Evolutionary conservation across 2,888 invertebrate genomes (phyloP).

Genomic region (Melanotus villosus): DNA sequence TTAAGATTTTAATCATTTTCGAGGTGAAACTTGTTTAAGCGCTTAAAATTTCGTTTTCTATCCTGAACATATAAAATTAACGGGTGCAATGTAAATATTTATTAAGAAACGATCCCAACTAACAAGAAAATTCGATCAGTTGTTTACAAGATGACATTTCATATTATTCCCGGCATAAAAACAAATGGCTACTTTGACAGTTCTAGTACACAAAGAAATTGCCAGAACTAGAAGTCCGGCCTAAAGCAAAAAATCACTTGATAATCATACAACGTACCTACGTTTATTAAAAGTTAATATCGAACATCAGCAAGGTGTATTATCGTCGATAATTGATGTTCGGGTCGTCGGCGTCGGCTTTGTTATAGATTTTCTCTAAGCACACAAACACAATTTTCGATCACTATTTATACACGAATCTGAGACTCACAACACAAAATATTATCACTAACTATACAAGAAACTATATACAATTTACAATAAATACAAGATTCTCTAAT

Average conservation of each 20-base stretch:
- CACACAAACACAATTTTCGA: slow-evolving; percentile 73
- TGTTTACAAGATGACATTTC: slow-evolving; percentile 68
- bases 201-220: slow-evolving; percentile 71
- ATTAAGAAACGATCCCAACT: slow-evolving; percentile 15
- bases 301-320: slow-evolving; percentile 66
- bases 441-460: slow-evolving; percentile 82
- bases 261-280: slow-evolving; percentile 59
- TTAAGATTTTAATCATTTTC: slow-evolving; percentile 1
- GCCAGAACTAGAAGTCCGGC: slow-evolving; percentile 33
- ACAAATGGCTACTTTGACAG: slow-evolving; percentile 74
- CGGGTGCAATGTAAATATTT: slow-evolving; percentile 26
- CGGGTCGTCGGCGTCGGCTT: slow-evolving; percentile 74
- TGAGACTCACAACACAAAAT: slow-evolving; percentile 70
- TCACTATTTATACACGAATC: slow-evolving; percentile 72
- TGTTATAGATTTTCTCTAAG: slow-evolving; percentile 73
- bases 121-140: slow-evolving; percentile 54
- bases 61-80: neutral
- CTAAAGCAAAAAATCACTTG: slow-evolving; percentile 20
- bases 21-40: neutral
- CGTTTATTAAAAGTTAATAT: slow-evolving; percentile 59
- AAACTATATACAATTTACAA: slow-evolving; percentile 82
- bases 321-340: slow-evolving; percentile 70
- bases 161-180: slow-evolving; percentile 67
- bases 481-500: slow-evolving; percentile 75
- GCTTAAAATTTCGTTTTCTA: neutral